phyloP scores from a whole-genome alignment of 2,113 vertebrate genomes.

The Noturus placidus region DNA sequence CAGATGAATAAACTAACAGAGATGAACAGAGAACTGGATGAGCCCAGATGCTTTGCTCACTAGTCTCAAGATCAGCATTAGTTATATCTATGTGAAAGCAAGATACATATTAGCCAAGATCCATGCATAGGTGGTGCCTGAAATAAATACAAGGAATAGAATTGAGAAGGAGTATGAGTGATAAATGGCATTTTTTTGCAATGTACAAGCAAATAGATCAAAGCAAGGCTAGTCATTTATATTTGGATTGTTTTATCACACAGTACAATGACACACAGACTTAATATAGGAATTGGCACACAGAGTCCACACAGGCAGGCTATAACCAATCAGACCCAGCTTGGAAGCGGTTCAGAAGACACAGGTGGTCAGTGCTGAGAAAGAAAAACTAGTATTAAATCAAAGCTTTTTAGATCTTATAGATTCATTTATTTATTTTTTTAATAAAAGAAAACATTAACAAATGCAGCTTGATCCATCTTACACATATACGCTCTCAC shows the following conservation, averaged over 20 bases:
- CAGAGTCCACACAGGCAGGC: background rate
- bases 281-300: constrained; percentile 23
- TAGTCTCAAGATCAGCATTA: background rate
- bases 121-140: background rate
- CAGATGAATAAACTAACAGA: background rate
- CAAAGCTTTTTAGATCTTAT: constrained; percentile 47
- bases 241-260: background rate
- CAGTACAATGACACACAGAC: background rate
- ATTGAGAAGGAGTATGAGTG: background rate
- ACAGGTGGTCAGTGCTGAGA: constrained; percentile 56
- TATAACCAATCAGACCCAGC: background rate
- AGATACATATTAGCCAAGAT: constrained; percentile 11
- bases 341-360: constrained; percentile 4
- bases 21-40: background rate
- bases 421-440: constrained; percentile 83
- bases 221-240: background rate
- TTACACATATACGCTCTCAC: constrained; percentile 75
- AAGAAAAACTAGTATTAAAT: background rate
- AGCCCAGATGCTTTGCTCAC: background rate
- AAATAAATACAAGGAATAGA: background rate
- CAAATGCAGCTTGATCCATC: constrained; percentile 73
- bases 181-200: background rate
- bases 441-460: constrained; percentile 70
- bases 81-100: background rate
- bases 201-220: background rate